These are phyloP conservation scores for Exocentrus adspersus DNA, from an alignment of 2,888 invertebrate genomes.

Conservation along the genomic window DNA sequence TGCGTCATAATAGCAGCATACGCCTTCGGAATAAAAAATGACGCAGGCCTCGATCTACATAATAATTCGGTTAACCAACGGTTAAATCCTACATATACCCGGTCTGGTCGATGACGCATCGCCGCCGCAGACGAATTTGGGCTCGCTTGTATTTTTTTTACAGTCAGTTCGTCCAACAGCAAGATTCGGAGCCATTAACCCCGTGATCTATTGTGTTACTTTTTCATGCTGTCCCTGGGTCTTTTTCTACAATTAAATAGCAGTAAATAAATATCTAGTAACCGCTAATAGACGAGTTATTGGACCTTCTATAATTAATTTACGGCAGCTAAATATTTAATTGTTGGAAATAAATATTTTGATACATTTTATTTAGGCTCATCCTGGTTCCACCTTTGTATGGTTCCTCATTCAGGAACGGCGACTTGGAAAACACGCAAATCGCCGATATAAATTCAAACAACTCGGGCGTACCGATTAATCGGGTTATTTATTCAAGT, in stretches of 20 bases:
- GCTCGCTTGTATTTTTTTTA: background rate
- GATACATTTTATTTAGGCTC: background rate
- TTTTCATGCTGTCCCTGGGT: background rate
- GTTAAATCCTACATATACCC: slow-evolving; percentile 13
- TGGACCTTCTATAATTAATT: background rate
- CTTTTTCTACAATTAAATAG: background rate
- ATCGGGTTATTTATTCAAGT: background rate
- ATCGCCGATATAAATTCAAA: background rate
- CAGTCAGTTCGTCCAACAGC: background rate
- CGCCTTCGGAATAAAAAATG: slow-evolving; percentile 15
- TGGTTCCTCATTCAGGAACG: background rate
- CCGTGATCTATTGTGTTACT: no score
- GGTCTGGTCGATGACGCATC: background rate
- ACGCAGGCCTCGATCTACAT: slow-evolving; percentile 18
- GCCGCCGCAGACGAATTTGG: slow-evolving; percentile 1
- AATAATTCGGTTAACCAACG: slow-evolving; percentile 23
- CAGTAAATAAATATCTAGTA: background rate
- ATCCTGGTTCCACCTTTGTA: background rate
- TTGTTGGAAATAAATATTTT: background rate
- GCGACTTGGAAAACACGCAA: background rate
- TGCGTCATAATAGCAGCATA: slow-evolving; percentile 3
- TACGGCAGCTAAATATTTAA: background rate
- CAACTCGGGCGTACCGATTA: no score
- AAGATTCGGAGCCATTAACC: no score
- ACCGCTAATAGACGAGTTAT: background rate